These are phyloP conservation scores for Thymallus thymallus DNA, from an alignment of 2,113 vertebrate species.

Conservation along the genomic window DNA sequence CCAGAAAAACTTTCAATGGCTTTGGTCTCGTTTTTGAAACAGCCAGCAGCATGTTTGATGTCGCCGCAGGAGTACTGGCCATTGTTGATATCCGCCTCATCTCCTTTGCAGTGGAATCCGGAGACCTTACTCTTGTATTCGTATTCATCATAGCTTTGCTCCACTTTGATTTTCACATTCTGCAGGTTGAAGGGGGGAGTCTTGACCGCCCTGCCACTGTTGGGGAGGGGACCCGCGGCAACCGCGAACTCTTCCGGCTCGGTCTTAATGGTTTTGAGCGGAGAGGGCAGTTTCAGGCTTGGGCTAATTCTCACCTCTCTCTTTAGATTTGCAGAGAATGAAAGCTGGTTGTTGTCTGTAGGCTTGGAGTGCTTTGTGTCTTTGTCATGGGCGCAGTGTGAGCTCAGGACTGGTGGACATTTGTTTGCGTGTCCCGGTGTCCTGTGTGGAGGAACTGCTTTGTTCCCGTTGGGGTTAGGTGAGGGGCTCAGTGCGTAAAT, in stretches of 20 bases:
- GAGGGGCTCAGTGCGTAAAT: constrained; percentile 76
- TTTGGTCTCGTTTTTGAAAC: constrained; percentile 67
- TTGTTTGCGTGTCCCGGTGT: constrained; percentile 77
- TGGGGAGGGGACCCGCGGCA: constrained; percentile 55
- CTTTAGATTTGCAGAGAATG: constrained; percentile 70
- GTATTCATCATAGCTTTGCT: constrained; percentile 89
- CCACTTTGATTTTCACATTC: constrained; percentile 93
- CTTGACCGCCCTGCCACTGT: constrained; percentile 41
- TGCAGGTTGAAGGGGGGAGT: constrained; percentile 77
- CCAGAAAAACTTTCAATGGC: constrained; percentile 72
- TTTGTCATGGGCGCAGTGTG: constrained; percentile 78
- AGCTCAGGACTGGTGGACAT: constrained; percentile 74
- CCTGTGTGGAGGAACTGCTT: constrained; percentile 84
- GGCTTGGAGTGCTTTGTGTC: constrained; percentile 73
- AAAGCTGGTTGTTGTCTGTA: constrained; percentile 66
- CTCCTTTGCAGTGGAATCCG: constrained; percentile 83
- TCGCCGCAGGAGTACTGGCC: constrained; percentile 61
- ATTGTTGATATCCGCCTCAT: constrained; percentile 73
- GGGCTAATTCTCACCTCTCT: constrained; percentile 70
- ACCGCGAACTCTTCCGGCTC: constrained; percentile 73
- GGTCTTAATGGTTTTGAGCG: constrained; percentile 79
- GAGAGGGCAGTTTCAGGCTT: constrained; percentile 72
- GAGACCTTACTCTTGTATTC: constrained; percentile 75
- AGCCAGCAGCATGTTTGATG: constrained; percentile 66
- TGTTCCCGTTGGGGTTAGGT: constrained; percentile 83